Percentiles rank a stretch among this genome's conserved stretches.
Conservation (phyloP, 2,113 vertebrate species). For the Erinaceus europaeus region DNA sequence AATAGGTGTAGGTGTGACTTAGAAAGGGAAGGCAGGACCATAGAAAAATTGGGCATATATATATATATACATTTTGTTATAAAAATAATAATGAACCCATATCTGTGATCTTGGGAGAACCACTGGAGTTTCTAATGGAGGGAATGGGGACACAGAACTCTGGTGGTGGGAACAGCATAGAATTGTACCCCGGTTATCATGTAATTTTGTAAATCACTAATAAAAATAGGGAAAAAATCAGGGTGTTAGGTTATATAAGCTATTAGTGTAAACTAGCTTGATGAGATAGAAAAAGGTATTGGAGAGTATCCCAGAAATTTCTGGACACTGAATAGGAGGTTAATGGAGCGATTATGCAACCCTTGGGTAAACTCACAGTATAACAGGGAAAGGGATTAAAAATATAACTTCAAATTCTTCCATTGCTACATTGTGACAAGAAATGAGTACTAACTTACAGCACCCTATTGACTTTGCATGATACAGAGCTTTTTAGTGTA, state of each 20-base stretch:
- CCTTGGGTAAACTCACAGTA: slow-evolving; percentile 15
- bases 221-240: no score
- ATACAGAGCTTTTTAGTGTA: slow-evolving; percentile 3
- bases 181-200: no score
- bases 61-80: no score
- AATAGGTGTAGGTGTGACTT: no score
- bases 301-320: slow-evolving; percentile 55
- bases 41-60: no score
- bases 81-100: no score
- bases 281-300: slow-evolving; percentile 21
- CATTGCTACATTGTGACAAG: slow-evolving; percentile 13
- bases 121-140: no score
- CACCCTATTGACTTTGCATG: slow-evolving; percentile 7
- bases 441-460: neutral
- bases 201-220: no score
- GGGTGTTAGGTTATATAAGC: slow-evolving; percentile 36
- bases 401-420: slow-evolving; percentile 43
- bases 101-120: no score
- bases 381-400: slow-evolving; percentile 33
- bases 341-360: slow-evolving; percentile 57
- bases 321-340: slow-evolving; percentile 40
- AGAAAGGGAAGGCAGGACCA: no score
- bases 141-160: no score
- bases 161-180: no score
- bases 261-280: slow-evolving; percentile 48